A percentile compares a stretch with the other conserved stretches of the same genome.
Evolutionary conservation across 2,113 vertebrate genomes (phyloP).

Genomic region (Orientallactaga bullata): DNA sequence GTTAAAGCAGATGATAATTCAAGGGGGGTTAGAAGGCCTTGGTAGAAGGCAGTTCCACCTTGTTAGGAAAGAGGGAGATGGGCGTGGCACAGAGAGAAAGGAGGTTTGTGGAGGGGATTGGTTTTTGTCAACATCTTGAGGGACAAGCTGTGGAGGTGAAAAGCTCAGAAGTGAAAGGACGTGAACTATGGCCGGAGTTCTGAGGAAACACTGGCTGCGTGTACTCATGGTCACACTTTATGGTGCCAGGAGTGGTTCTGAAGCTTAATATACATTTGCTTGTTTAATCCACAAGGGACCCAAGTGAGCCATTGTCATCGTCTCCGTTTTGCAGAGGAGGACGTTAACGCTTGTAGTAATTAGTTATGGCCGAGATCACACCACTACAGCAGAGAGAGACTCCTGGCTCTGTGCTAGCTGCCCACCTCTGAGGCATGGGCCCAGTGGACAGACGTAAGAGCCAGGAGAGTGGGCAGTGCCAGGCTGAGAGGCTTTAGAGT

Average conservation of each 20-base stretch:
- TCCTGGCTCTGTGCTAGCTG: not conserved
- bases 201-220: not conserved
- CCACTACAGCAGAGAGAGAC: not conserved
- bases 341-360: not conserved
- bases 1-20: not conserved
- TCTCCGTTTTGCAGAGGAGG: conserved; percentile 40
- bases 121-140: not conserved
- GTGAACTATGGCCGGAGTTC: not conserved
- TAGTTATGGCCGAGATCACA: not conserved
- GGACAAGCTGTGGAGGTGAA: conserved; percentile 4
- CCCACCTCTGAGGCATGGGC: not conserved
- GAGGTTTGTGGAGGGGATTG: not conserved
- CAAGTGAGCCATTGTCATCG: not conserved
- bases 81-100: not conserved
- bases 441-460: not conserved
- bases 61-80: not conserved
- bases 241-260: not conserved
- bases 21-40: not conserved
- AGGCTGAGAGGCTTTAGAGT: not conserved
- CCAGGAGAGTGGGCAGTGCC: not conserved
- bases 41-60: not conserved
- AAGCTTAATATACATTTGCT: not conserved
- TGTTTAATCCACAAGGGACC: not conserved
- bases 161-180: not conserved
- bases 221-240: not conserved